Evolutionary conservation across 1,140 invertebrate genomes (phyloP).

Genomic region (Euura lappo): DNA sequence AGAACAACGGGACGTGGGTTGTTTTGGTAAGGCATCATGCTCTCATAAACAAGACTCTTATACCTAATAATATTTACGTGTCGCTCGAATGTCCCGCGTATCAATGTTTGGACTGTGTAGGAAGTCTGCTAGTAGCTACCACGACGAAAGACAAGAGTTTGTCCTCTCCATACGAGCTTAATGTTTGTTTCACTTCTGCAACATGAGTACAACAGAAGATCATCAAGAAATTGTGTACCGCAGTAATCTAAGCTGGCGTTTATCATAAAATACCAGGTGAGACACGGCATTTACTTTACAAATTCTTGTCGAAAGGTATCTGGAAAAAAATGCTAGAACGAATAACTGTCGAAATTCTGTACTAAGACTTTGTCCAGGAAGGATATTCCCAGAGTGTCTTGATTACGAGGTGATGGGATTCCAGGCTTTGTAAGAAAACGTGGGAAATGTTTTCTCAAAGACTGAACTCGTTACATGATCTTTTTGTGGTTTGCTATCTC

Average conservation of each 20-base stretch:
- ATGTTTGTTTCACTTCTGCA: neutral
- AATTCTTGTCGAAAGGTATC: no score
- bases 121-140: neutral
- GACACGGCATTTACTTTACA: no score
- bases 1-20: neutral
- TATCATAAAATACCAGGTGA: no score
- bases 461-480: neutral
- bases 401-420: no score
- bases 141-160: neutral
- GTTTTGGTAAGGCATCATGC: neutral
- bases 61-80: slow-evolving; percentile 3
- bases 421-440: no score
- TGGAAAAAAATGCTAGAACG: no score
- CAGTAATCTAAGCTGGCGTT: no score
- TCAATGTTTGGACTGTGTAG: neutral
- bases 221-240: no score
- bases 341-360: no score
- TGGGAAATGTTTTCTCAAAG: no score
- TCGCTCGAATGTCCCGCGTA: neutral
- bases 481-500: neutral
- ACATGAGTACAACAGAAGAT: neutral
- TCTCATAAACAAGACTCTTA: neutral
- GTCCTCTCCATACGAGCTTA: neutral
- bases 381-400: no score
- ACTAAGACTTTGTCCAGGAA: no score